phyloP scores from a whole-genome alignment of 2,888 invertebrate genomes.

The Athripsodes cinereus region DNA sequence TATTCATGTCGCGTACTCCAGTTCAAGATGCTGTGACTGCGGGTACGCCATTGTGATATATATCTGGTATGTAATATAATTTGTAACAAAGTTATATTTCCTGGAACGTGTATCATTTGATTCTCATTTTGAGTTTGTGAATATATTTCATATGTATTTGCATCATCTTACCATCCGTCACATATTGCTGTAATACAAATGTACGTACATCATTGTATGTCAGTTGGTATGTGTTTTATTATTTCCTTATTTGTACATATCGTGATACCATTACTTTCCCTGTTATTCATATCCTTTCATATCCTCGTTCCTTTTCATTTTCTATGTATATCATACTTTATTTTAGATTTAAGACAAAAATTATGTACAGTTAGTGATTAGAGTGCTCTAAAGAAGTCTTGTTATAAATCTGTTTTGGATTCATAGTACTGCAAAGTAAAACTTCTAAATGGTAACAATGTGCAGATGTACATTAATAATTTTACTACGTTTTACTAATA shows the following conservation, averaged over 20 bases:
- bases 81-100: constrained; percentile 33
- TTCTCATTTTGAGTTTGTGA: neutral
- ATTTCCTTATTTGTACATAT: constrained; percentile 24
- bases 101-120: neutral
- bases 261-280: constrained; percentile 15
- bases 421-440: too few species aligned
- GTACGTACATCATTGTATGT: constrained; percentile 8
- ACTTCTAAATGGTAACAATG: too few species aligned
- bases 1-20: constrained; percentile 26
- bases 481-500: too few species aligned
- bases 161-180: constrained; percentile 1
- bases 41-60: constrained; percentile 32
- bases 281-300: constrained; percentile 11
- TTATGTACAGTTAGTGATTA: constrained; percentile 55
- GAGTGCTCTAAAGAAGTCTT: constrained; percentile 29
- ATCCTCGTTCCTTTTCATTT: constrained; percentile 22
- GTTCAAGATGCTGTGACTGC: constrained; percentile 47
- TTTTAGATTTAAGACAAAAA: constrained; percentile 54
- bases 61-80: constrained; percentile 27
- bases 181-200: constrained; percentile 5
- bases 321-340: constrained; percentile 39
- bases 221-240: constrained; percentile 14
- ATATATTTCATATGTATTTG: neutral
- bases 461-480: neutral
- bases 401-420: too few species aligned